Base-by-base conservation (phyloP, 2,113 vertebrate species). In the Hydrochoerus hydrochaeris region DNA sequence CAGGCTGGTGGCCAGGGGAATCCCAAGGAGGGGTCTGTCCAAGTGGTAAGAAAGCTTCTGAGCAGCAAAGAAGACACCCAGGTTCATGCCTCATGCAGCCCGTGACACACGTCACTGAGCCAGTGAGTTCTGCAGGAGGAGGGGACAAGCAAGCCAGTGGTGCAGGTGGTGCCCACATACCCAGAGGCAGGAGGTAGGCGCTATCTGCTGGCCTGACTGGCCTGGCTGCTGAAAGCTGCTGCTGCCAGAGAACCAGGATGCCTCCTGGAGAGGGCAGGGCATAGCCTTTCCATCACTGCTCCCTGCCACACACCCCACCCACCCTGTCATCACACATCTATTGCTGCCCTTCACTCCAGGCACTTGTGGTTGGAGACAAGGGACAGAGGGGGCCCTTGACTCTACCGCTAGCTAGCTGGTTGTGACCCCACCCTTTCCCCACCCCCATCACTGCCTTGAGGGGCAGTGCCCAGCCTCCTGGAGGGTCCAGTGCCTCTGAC, bases 311-410 rank as follows among this genome's bases (percentile, higher is more conserved):
- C 49, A 24, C 41, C 82, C n/a, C 17, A 5, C 12, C 5, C 30
- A 19, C 46, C 63, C 26, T 14, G 78, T 81, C 90, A 90, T 96
- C 85, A 63, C 38, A 2, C 90, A 35, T 95, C 86, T 95, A 96
- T 96, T 86, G 52, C 77, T 67, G 89, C 89, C 94, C 88, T 86
- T 93, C 44, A 88, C 84, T 52, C 62, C 90, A 95, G 87, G 69
- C 88, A 69, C 54, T 90, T 44, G 67, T 94, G 77, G 63, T 32
- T 94, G 84, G 77, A 90, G 81, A 83, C 46, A 62, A 83, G 85
- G 83, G 83, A 73, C 80, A 19, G n/a, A 44, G 85, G 58, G 58
- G 85, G 67, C 52, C 58, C 67, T 83, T 2, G 22, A 49, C 35
- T 57, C 10, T 78, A 80, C 78, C 52, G 9, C 35, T 58, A 82